These are phyloP conservation scores for Sycobia sp. DNA, from an alignment of 1,140 invertebrate genomes.

Conservation along the genomic window DNA sequence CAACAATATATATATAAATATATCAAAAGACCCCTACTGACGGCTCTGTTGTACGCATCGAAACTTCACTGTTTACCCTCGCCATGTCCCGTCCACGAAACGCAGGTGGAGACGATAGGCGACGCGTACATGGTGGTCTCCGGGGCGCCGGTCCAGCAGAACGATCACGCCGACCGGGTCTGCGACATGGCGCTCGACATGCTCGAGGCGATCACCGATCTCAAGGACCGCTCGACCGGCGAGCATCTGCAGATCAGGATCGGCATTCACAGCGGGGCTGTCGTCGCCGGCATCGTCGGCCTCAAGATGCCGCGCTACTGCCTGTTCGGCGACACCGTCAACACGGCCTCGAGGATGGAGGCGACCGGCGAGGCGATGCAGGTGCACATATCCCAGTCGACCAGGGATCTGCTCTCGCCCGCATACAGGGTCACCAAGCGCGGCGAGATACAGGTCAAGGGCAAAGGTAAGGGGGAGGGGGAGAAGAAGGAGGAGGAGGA, in stretches of 20 bases:
- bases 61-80: too few relatives aligned
- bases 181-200: slow-evolving; percentile 97
- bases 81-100: background rate
- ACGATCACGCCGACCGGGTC: slow-evolving; percentile 89
- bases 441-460: slow-evolving; percentile 84
- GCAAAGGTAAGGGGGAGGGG: slow-evolving; percentile 74
- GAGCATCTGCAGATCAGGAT: slow-evolving; percentile 88
- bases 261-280: slow-evolving; percentile 87
- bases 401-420: slow-evolving; percentile 75
- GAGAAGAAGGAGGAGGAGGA: too few relatives aligned
- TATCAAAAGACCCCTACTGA: too few relatives aligned
- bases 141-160: slow-evolving; percentile 88
- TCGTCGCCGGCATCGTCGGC: slow-evolving; percentile 93
- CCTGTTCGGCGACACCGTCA: slow-evolving; percentile 91
- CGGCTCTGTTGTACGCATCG: too few relatives aligned
- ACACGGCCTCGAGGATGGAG: slow-evolving; percentile 91
- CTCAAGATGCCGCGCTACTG: slow-evolving; percentile 95
- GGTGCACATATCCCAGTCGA: slow-evolving; percentile 92
- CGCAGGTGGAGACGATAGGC: slow-evolving; percentile 93
- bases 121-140: slow-evolving; percentile 97
- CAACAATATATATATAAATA: too few relatives aligned
- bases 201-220: slow-evolving; percentile 88
- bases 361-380: slow-evolving; percentile 90
- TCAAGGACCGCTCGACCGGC: slow-evolving; percentile 90
- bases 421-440: slow-evolving; percentile 80